These are phyloP conservation scores for Odontocerum albicorne DNA, from an alignment of 2,888 invertebrate species.

Conservation along the genomic window DNA sequence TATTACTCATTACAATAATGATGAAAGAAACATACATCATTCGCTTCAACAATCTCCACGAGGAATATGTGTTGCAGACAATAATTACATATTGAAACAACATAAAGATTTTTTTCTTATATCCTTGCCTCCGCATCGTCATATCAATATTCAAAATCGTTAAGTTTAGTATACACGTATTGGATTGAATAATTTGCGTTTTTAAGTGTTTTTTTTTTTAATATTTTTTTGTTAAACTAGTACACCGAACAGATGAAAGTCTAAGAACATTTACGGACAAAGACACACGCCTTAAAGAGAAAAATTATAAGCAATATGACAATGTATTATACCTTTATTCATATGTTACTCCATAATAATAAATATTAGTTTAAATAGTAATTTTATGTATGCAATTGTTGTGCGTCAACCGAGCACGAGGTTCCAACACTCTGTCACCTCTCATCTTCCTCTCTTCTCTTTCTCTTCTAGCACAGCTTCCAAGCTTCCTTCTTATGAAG, in stretches of 20 bases:
- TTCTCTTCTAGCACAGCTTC: conserved; percentile 57
- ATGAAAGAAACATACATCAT: conserved; percentile 62
- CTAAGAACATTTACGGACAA: conserved; percentile 59
- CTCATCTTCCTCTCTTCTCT: conserved; percentile 40
- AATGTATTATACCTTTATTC: conserved; percentile 46
- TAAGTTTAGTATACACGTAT: conserved; percentile 35
- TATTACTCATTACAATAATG: conserved; percentile 70
- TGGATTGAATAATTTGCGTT: conserved; percentile 43
- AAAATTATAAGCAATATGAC: conserved; percentile 62
- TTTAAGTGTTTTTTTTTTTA: conserved; percentile 45
- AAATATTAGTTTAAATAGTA: conserved; percentile 35
- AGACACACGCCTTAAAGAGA: conserved; percentile 56
- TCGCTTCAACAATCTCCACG: conserved; percentile 51
- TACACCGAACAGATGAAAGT: conserved; percentile 56
- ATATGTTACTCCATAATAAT: conserved; percentile 39
- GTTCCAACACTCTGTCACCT: not conserved
- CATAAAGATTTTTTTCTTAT: conserved; percentile 29
- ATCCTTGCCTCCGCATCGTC: conserved; percentile 32
- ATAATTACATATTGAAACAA: conserved; percentile 33
- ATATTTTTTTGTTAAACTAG: conserved; percentile 45
- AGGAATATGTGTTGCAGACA: conserved; percentile 31
- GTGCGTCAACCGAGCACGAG: conserved; percentile 23
- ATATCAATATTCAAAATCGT: conserved; percentile 31
- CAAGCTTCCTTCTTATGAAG: conserved; percentile 41
- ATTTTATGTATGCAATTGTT: conserved; percentile 41